phyloP scores from a whole-genome alignment of 2,888 invertebrate genomes.

The Nomada fucata region DNA sequence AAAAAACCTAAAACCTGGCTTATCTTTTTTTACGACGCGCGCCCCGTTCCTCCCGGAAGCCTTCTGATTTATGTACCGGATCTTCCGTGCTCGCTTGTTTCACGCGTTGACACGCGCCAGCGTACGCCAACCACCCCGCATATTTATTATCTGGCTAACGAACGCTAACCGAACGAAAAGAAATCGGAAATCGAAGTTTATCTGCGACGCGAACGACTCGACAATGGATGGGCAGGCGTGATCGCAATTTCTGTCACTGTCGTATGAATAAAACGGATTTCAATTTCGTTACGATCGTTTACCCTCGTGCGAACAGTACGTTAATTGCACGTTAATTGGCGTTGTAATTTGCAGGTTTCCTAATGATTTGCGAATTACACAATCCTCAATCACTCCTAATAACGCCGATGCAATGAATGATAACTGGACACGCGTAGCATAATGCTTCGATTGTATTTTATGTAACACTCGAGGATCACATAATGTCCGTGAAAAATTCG shows the following conservation, averaged over 20 bases:
- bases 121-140: conserved; percentile 20
- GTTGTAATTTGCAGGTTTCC: too few relatives aligned
- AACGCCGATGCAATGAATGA: too few relatives aligned
- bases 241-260: not conserved
- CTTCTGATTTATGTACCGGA: conserved; percentile 55
- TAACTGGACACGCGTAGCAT: too few relatives aligned
- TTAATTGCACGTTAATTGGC: too few relatives aligned
- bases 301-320: too few relatives aligned
- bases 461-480: too few relatives aligned
- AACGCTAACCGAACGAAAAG: conserved; percentile 42
- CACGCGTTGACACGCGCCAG: conserved; percentile 43
- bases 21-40: conserved; percentile 44
- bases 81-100: conserved; percentile 46
- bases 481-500: too few relatives aligned
- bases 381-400: too few relatives aligned
- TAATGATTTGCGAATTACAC: too few relatives aligned
- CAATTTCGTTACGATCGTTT: not conserved
- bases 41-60: conserved; percentile 31
- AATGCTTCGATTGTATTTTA: too few relatives aligned
- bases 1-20: conserved; percentile 10
- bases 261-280: too few relatives aligned
- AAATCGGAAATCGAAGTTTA: conserved; percentile 49
- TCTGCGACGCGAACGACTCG: conserved; percentile 16
- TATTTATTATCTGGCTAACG: conserved; percentile 52
- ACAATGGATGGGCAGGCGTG: not conserved